Percentiles rank a stretch among this genome's conserved stretches.
Evolutionary conservation across 2,113 vertebrate genomes (phyloP).

Genomic region (Pseudorhombus dupliciocellatus): DNA sequence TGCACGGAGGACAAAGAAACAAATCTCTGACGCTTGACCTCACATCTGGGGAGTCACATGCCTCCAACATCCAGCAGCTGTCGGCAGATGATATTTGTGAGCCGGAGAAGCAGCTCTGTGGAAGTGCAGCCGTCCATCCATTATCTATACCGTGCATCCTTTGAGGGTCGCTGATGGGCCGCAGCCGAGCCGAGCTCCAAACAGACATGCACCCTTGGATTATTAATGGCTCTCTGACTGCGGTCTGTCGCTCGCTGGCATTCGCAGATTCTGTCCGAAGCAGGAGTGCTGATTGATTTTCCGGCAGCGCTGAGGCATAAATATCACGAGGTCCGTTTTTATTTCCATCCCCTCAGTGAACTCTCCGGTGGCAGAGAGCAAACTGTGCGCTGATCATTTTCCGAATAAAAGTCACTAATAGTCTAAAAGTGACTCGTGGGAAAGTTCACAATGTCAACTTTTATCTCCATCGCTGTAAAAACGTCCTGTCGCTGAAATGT

Average conservation of each 20-base stretch:
- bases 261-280: conserved; percentile 15
- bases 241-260: conserved; percentile 19
- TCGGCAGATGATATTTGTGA: conserved; percentile 8
- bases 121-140: conserved; percentile 13
- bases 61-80: neutral
- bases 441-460: conserved; percentile 10
- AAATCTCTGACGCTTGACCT: neutral
- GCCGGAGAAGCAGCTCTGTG: conserved; percentile 11
- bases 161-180: no score
- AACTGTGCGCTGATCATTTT: conserved; percentile 24
- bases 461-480: neutral
- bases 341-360: conserved; percentile 42
- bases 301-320: conserved; percentile 30
- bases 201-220: no score
- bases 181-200: no score
- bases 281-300: conserved; percentile 57
- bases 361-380: conserved; percentile 14
- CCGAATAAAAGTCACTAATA: conserved; percentile 28
- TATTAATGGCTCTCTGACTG: conserved; percentile 33
- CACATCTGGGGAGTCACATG: no score
- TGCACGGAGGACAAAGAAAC: neutral
- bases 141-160: no score
- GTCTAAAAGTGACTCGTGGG: conserved; percentile 13
- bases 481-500: neutral
- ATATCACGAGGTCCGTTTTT: conserved; percentile 42